Evolutionary conservation across 2,113 vertebrate genomes (phyloP), one percentile per base, ranked within the genome.

Genomic region (Clarias gariepinus): DNA sequence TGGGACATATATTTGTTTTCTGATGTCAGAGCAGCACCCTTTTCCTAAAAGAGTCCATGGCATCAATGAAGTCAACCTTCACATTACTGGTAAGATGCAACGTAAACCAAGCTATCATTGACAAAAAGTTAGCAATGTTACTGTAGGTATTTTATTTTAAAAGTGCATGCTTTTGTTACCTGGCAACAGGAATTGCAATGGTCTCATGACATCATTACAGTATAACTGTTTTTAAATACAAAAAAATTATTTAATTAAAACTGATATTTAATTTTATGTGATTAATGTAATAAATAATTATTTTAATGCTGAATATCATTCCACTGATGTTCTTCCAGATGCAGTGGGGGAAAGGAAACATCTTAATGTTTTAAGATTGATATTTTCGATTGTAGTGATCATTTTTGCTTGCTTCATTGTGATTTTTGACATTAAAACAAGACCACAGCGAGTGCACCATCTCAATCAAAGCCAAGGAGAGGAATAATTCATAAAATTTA

Each of bases 21-120:
- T 90, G 15, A 52, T 85, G 55, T 61, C 83, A 73, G 74, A 85
- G 19, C 53, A 58, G 2, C 68, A 33, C 8, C 74, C 64, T 87
- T 47, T 81, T 41, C 63, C 25, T 12, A 12, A 66, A 64, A 85
- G 23, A 33, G 84, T 87, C 3, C 0, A 19, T 79, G 91, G 89
- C 64, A 87, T 88, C 47, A 91, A 91, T 23, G 0, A 3, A 3
- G 87, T 91, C 0, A 52, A 83, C 21, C 82, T 94, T n/a, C 0
- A 89, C 12, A 86, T 47, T 52, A 86, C n/a, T 23, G 83, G 63
- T 82, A 89, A 87, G 71, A 63, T 58, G 1, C 6, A 33, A 3
- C 3, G 28, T 30, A 9, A n/a, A 71, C 3, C 12, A 28, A 57
- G 19, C 82, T 8, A 53, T 23, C 1, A 9, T 53, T 28, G 53